Percentiles rank a stretch among this genome's conserved stretches.
Evolutionary conservation across 2,888 invertebrate species (phyloP).

Genomic region (Pollenia angustigena): DNA sequence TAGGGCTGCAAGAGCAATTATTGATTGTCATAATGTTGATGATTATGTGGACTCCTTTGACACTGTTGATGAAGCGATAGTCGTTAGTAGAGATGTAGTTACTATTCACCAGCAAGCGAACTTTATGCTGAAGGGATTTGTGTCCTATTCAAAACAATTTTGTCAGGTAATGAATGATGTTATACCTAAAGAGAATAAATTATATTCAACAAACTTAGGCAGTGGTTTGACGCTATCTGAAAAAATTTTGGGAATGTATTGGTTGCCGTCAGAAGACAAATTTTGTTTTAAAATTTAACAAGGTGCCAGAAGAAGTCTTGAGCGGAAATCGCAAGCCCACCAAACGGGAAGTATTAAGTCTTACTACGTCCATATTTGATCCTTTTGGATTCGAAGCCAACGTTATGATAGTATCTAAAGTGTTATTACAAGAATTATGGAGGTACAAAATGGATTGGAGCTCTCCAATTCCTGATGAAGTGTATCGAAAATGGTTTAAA

Average conservation of each 20-base stretch:
- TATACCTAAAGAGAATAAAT: not conserved
- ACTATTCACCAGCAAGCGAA: slow-evolving; percentile 61
- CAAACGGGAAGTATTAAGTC: slow-evolving; percentile 51
- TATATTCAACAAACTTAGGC: slow-evolving; percentile 37
- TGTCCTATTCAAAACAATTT: slow-evolving; percentile 55
- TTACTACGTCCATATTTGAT: slow-evolving; percentile 57
- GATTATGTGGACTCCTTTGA: slow-evolving; percentile 69
- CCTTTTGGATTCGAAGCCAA: slow-evolving; percentile 59
- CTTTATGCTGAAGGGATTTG: slow-evolving; percentile 66
- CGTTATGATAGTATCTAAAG: slow-evolving; percentile 41
- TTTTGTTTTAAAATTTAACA: slow-evolving; percentile 67
- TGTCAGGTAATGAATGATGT: not conserved
- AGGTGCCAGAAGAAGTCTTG: slow-evolving; percentile 51
- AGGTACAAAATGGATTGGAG: slow-evolving; percentile 14
- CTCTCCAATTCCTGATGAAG: slow-evolving; percentile 48
- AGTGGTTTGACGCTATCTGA: slow-evolving; percentile 25
- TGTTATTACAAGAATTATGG: slow-evolving; percentile 63
- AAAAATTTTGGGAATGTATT: slow-evolving; percentile 56
- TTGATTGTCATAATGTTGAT: slow-evolving; percentile 69
- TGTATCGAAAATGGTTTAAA: slow-evolving; percentile 53
- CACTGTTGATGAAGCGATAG: slow-evolving; percentile 57
- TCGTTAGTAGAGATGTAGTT: slow-evolving; percentile 57
- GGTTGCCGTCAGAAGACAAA: slow-evolving; percentile 48
- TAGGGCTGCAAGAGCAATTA: slow-evolving; percentile 59
- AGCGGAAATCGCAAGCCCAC: slow-evolving; percentile 53